Percentiles rank a stretch among this genome's conserved stretches.
Evolutionary conservation across 2,797 vertebrate genomes (phyloP).

Genomic region (Muscicapa striata): DNA sequence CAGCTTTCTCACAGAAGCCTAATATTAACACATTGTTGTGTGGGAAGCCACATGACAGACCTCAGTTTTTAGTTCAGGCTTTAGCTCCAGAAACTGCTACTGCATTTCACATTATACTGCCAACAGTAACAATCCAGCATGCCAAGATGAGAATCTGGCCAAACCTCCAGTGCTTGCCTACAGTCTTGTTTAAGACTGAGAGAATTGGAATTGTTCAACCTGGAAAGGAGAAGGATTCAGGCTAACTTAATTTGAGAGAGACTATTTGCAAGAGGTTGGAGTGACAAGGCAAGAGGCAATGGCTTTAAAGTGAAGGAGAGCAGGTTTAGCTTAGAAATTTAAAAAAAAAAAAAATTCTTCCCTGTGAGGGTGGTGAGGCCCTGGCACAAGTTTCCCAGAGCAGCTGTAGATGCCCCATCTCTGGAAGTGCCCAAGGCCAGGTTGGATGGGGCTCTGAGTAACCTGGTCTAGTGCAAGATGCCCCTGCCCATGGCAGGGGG

Average conservation of each 20-base stretch:
- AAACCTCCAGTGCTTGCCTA: not conserved
- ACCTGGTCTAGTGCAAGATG: not conserved
- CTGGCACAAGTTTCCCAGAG: not conserved
- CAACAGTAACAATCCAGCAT: not conserved
- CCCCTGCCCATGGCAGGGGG: not conserved
- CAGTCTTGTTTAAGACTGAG: not conserved
- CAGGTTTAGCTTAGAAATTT: not conserved
- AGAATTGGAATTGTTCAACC: not conserved
- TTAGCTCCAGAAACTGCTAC: not conserved
- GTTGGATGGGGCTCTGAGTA: not conserved
- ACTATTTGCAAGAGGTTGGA: not conserved
- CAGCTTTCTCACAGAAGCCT: not conserved
- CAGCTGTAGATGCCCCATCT: fast-evolving
- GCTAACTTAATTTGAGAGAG: not conserved
- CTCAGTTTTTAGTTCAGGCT: not conserved
- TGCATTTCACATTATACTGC: not conserved
- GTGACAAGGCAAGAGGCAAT: not conserved
- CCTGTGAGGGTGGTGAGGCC: fast-evolving
- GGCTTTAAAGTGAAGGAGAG: not conserved
- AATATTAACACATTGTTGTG: not conserved
- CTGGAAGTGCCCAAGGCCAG: not conserved
- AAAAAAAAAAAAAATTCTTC: not conserved
- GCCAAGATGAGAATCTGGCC: not conserved
- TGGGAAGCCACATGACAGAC: not conserved
- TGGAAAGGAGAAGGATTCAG: not conserved